These are phyloP conservation scores for Neuroterus valhalla DNA, from an alignment of 1,140 invertebrate species.

Conservation along the genomic window DNA sequence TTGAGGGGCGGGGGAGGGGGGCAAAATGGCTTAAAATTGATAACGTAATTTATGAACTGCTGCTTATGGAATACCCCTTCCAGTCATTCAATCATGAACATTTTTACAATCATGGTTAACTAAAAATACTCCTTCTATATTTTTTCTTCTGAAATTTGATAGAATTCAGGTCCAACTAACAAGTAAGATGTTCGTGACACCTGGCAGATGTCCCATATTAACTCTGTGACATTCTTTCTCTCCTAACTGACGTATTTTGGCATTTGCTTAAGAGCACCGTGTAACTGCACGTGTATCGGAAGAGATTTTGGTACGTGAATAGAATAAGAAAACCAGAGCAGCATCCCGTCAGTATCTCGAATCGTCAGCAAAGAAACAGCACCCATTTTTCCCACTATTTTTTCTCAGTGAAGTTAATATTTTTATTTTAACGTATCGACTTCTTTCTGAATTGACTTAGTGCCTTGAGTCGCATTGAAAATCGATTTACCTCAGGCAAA, in stretches of 20 bases:
- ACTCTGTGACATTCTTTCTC: conserved; percentile 15
- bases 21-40: too few relatives aligned
- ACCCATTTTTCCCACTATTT: not conserved
- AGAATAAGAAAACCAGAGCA: conserved; percentile 46
- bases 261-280: conserved; percentile 40
- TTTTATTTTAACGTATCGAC: not conserved
- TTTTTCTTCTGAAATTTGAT: not conserved
- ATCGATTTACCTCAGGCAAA: conserved; percentile 1
- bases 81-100: too few relatives aligned
- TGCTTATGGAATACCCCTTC: too few relatives aligned
- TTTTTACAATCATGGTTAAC: too few relatives aligned
- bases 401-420: not conserved
- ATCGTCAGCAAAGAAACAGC: conserved; percentile 23
- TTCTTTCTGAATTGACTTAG: not conserved
- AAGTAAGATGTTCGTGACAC: conserved; percentile 10
- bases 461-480: not conserved
- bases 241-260: conserved; percentile 49
- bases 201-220: conserved; percentile 14
- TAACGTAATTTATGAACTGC: too few relatives aligned
- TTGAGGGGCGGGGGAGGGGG: too few relatives aligned
- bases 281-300: conserved; percentile 24
- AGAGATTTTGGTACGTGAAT: conserved; percentile 49
- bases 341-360: conserved; percentile 34
- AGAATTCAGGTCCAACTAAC: too few relatives aligned
- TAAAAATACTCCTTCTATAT: too few relatives aligned